Evolutionary conservation across 2,888 invertebrate species (phyloP).

Genomic region (Lasioglossum pauxillum): DNA sequence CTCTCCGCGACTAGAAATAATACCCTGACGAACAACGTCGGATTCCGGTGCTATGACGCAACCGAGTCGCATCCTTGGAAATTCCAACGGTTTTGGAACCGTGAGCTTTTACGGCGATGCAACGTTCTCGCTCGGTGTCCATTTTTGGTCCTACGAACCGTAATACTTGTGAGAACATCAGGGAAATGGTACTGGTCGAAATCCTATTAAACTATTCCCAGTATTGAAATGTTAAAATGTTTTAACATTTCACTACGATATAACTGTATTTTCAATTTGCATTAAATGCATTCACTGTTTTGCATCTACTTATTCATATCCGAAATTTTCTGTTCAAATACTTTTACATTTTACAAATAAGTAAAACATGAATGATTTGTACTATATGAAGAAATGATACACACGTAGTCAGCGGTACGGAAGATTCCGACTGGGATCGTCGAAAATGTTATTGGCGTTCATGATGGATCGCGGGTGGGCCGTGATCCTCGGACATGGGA

Average conservation of each 20-base stretch:
- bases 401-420: too few relatives aligned
- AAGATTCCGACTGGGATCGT: background rate
- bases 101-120: slow-evolving; percentile 30
- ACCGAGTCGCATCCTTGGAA: background rate
- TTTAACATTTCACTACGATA: too few relatives aligned
- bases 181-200: background rate
- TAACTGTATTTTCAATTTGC: too few relatives aligned
- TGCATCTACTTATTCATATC: too few relatives aligned
- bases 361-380: background rate
- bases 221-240: background rate
- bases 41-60: slow-evolving; percentile 40
- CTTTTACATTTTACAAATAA: too few relatives aligned
- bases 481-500: background rate
- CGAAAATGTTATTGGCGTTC: background rate
- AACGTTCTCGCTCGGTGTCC: background rate
- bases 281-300: too few relatives aligned
- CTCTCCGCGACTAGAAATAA: slow-evolving; percentile 6
- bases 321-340: too few relatives aligned
- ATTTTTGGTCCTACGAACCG: background rate
- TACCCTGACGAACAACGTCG: background rate
- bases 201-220: background rate
- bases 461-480: slow-evolving; percentile 7
- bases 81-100: slow-evolving; percentile 21
- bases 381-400: background rate
- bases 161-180: background rate